Evolutionary conservation across 1,140 invertebrate species (phyloP), one percentile per base, ranked within the genome.

Genomic region (Macrocentrus cingulum): DNA sequence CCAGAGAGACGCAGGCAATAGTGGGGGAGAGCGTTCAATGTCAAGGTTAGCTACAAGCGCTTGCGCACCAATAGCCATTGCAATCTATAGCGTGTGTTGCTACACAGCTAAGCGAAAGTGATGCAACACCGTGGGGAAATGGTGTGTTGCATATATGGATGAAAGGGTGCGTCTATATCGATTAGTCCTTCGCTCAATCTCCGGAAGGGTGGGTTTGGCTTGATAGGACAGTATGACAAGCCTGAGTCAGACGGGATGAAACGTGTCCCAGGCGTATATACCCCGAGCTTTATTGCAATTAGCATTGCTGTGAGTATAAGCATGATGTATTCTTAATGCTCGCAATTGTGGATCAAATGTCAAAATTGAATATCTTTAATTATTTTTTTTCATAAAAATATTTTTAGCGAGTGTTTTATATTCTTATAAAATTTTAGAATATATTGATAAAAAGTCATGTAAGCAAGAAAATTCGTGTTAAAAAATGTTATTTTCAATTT

Each of bases 31-130:
- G 60, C 63, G 67, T 68, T 70, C 69, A 70, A 73, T 74, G 72
- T 74, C 72, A 74, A 74, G 72, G 72, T 74, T 70, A 66, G 37
- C 60, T 65, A 58, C 22, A 37, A 32, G 66, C 70, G 72, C 72
- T 72, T 54, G 68, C 70, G 70, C 70, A 62, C 66, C 62, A 60
- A 67, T 64, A n/a, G n/a, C n/a, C n/a, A n/a, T n/a, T n/a, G n/a
- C n/a, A n/a, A n/a, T n/a, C n/a, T n/a, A n/a, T n/a, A n/a, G n/a
- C n/a, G 51, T 25, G 52, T 29, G 29, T 29, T 32, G 11, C 52
- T 60, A 60, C 59, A 61, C 18, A 20, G 44, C 25, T 8, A 13
- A 49, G 59, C 45, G 62, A 62, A 37, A 20, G 37, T 37, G 37
- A 52, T 18, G 13, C 25, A 52, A 18, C n/a, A n/a, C 53, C 25